Base-by-base conservation (phyloP, 1,140 invertebrate genomes). In the Anastrepha obliqua region DNA sequence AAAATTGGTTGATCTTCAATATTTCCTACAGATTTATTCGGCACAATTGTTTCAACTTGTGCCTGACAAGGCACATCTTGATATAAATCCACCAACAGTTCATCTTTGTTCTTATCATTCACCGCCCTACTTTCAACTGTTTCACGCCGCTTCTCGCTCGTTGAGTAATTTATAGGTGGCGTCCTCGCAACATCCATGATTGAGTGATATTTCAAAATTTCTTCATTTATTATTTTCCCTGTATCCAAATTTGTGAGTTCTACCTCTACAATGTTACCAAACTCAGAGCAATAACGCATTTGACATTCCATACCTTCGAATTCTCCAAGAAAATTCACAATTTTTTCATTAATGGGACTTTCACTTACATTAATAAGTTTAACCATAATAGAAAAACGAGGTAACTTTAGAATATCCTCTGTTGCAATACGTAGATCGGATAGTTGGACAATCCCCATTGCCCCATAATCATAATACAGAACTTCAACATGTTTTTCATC, bases 391-490 rank as follows among this genome's bases (percentile, higher is more conserved):
- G 47, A 64, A 13, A 78, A 87, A 59, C 67, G 89, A 0, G 91
- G 90, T 44, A 91, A 60, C 1, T 88, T n/a, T 11, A 89, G 9
- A 0, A 92, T 74, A 29, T 90, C 88, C 0, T 51, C 29, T 20
- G 29, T 87, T 11, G 91, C 90, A 58, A 88, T 81, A 9, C 86
- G 78, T 29, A 92, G 44, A n/a, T 90, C 87, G 29, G 17, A 11
- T 0, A 11, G 17, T 42, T 86, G 78, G 11, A 58, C 17, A 2
- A 1, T 7, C 39, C 39, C n/a, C 3, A 86, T 17, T 29, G 87
- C 60, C 3, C 91, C 91, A 13, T 88, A 89, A 81, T 92, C 91
- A 0, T 90, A 1, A 15, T 90, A 89, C 0, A 89, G 13, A 1
- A 91, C 15, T 3, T 81, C 88, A 15, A n/a, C 29, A 9, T 65